Evolutionary conservation across 92 coral and sea anemone species (phyloP), one percentile per base, ranked within the genome.

Genomic region (Meandrina meandrites): DNA sequence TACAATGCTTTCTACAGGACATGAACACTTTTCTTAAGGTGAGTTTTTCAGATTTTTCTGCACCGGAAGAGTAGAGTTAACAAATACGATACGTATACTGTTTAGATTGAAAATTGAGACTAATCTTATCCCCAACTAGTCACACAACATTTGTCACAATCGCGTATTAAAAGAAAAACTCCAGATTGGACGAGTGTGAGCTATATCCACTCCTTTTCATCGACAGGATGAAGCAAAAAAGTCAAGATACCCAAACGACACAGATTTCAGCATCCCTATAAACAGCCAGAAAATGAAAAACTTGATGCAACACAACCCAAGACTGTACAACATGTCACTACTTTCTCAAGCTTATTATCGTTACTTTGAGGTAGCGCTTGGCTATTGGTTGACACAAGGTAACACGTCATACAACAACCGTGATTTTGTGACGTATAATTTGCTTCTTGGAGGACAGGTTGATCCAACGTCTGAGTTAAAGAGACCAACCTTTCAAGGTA

Each of bases 351-450:
- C 90, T 16, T 96, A 92, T 81, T 96, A 96, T 85, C 94, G 98
- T 17, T 96, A 90, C 88, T 94, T 92, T 85, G 98, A 96, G 86
- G 92, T 94, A 54, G 98, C 96, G 51, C 93, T 96, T 60, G 91
- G 93, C 79, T 88, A 82, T 73, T 96, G 96, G 93, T 31, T 96
- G 76, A 92, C 96, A 0, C 89, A 87, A 47, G 97, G 98, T 7
- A 96, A 94, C 79, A 93, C 84, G 62, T 91, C 96, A 57, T 89
- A 86, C 78, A 86, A 71, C 58, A 91, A 76, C 67, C 64, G 84
- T 60, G 93, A 94, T 51, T 96, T 83, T 89, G 53, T 88, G 4
- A 86, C 90, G 15, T 92, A 92, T 76, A 76, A 87, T 34, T 75
- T 79, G 68, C 91, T 92, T 31, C 82, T 92, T 83, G 98, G 98